Base-by-base conservation (phyloP, 2,797 vertebrate genomes). In the Pseudomugil tenellus region DNA sequence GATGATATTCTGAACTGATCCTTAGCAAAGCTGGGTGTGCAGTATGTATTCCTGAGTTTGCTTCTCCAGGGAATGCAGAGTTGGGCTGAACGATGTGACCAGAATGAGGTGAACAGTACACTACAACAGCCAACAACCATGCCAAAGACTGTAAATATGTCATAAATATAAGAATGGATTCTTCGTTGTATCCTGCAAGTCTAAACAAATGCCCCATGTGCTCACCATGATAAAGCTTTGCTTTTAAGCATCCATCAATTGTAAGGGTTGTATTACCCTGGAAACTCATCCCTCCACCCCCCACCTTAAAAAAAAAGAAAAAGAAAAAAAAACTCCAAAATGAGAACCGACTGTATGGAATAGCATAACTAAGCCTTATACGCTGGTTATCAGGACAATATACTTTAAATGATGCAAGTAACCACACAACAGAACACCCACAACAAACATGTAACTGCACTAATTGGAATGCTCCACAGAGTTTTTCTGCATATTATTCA, bases 11-110 rank as follows among this genome's bases (percentile, higher is more conserved):
- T 64, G 82, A 90, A 87, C 80, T 81, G 77, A 89, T 81, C 80
- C 73, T 77, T 89, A 77, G 80, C 67, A 75, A 83, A 86, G 72
- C 86, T 58, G 76, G 84, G 77, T 92, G 88, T 87, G 88, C 88
- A 67, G 84, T 87, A 91, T 90, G 81, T 87, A 91, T 93, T 92
- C 93, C 92, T 93, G 93, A 93, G 92, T 92, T 92, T 91, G 83
- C 86, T 87, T 88, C 81, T 89, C 87, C 85, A 87, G 76, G 87
- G 84, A 86, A 89, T 70, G 83, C 69, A 65, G 81, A 77, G 79
- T 70, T 67, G 81, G 70, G 74, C 66, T 82, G 57, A 66, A 87
- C 74, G 72, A 72, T 63, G 76, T 74, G 73, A 80, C 74, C 78
- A 65, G 67, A 72, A 82, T 77, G 72, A 70, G 74, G 80, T 70